Base-by-base conservation (phyloP, 2,797 vertebrate species). In the Sebastes nivosus region DNA sequence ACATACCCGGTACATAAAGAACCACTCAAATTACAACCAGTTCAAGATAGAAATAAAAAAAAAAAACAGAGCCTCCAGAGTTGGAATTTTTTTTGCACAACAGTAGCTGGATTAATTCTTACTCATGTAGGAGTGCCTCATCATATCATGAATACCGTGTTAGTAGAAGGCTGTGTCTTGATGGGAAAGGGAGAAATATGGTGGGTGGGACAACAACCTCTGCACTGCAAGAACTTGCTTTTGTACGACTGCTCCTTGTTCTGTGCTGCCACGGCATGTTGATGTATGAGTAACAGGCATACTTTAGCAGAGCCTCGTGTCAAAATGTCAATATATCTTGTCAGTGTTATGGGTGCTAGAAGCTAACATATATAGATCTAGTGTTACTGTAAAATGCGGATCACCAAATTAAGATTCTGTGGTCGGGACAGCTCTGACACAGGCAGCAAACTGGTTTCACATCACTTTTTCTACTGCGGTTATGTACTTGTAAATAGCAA, bases 221-320 rank as follows among this genome's bases (percentile, higher is more conserved):
- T 64, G 77, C 32, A 36, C 76, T 78, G 87, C 57, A 82, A 55
- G 77, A 77, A 78, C 77, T 73, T 66, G 65, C 77, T 78, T 86
- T 70, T 83, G 61, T 90, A 4, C 57, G 84, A 79, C 64, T 75
- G 70, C n/a, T 52, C 27, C 68, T 9, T 25, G 60, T 60, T 86
- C 11, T 65, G 82, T 30, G 74, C 82, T 85, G 80, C 75, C 57
- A 16, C 84, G 30, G 52, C 85, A 82, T 88, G 80, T 88, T 78
- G 57, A 63, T 57, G 38, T 30, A 38, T 89, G 85, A 87, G 81
- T 72, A 84, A 89, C 34, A 61, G 58, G 64, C 65, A 77, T 73
- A 75, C 34, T 66, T 82, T 16, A 60, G 52, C n/a, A 30, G 65
- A 14, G 75, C 68, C 20, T 0, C 22, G 14, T 69, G 36, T 72